Percentiles rank a stretch among this genome's conserved stretches.
These are phyloP conservation scores for Athalia rosae DNA, from an alignment of 2,888 invertebrate species.

Conservation along the genomic window DNA sequence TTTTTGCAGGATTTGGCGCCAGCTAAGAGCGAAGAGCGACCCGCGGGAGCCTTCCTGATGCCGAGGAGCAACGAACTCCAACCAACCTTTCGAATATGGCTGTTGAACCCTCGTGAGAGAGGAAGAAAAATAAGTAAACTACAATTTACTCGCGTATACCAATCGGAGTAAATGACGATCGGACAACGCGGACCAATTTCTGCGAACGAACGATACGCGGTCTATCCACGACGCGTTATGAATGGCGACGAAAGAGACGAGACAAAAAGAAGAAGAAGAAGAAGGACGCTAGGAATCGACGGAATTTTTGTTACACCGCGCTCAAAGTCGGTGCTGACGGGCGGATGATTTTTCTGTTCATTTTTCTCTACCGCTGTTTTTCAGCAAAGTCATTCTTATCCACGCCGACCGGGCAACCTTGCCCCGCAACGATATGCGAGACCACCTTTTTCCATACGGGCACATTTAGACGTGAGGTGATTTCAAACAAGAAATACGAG, in stretches of 20 bases:
- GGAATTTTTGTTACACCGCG: neutral
- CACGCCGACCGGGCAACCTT: slow-evolving; percentile 27
- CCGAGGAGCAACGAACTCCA: slow-evolving; percentile 42
- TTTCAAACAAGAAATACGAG: slow-evolving; percentile 41
- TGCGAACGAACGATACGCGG: too few relatives aligned
- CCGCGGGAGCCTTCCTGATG: slow-evolving; percentile 35
- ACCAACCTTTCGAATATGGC: slow-evolving; percentile 36
- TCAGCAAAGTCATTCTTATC: slow-evolving; percentile 14
- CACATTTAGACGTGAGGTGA: slow-evolving; percentile 21
- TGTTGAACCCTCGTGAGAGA: slow-evolving; percentile 27
- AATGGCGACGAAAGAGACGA: too few relatives aligned
- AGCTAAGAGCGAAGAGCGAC: slow-evolving; percentile 47
- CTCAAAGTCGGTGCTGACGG: slow-evolving; percentile 12
- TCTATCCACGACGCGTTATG: too few relatives aligned
- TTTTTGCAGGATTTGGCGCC: slow-evolving; percentile 61
- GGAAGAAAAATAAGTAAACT: slow-evolving; percentile 6
- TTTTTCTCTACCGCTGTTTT: slow-evolving; percentile 21
- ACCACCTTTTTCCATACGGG: slow-evolving; percentile 6
- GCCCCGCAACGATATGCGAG: slow-evolving; percentile 30
- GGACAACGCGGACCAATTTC: slow-evolving; percentile 1
- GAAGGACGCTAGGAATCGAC: too few relatives aligned
- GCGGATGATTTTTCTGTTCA: slow-evolving; percentile 5
- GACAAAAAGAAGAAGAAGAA: too few relatives aligned
- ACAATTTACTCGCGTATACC: slow-evolving; percentile 17
- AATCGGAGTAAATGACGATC: slow-evolving; percentile 22